Base-by-base conservation (phyloP, 2,113 vertebrate species). In the Ginglymostoma cirratum region DNA sequence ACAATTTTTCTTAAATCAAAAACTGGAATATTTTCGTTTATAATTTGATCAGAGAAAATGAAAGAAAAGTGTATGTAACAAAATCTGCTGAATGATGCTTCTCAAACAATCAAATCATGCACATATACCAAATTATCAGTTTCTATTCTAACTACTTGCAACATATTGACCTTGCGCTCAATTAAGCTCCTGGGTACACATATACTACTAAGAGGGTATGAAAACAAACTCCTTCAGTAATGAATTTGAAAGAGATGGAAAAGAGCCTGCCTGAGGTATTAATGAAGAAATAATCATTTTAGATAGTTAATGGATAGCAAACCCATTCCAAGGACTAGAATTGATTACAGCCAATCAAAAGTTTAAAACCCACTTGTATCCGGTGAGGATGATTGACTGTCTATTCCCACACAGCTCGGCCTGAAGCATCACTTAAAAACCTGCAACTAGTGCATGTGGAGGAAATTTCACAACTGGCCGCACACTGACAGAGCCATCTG, bases 401-500 rank as follows among this genome's bases (percentile, higher is more conserved):
- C 83, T 42, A 42, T 96, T 96, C 15, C 96, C 96, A 96, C 96
- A n/a, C 78, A 96, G 0, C 96, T 87, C 96, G 96, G 94, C 89
- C 94, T 97, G 78, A 95, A 96, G 85, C 96, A 96, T 96, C 86
- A 66, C 96, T 27, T 96, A 21, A 86, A 61, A 1, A 96, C 3
- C 1, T 97, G 15, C 3, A 96, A 95, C 96, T 96, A 80, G 34
- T 92, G 52, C 1, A 0, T 21, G 96, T 66, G 19, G 8, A 93
- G 65, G 10, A 97, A 97, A 97, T 96, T 96, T 97, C 95, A 96
- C 96, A 95, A 97, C 96, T 97, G 96, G 95, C 94, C 96, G 86
- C 94, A 96, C 86, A 96, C 65, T 96, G 96, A 96, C 95, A 97
- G 45, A 96, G 96, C 55, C 96, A 97, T 97, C 95, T 97, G 87